Conservation (phyloP, 2,113 vertebrate species). For the Thomomys bottae region DNA sequence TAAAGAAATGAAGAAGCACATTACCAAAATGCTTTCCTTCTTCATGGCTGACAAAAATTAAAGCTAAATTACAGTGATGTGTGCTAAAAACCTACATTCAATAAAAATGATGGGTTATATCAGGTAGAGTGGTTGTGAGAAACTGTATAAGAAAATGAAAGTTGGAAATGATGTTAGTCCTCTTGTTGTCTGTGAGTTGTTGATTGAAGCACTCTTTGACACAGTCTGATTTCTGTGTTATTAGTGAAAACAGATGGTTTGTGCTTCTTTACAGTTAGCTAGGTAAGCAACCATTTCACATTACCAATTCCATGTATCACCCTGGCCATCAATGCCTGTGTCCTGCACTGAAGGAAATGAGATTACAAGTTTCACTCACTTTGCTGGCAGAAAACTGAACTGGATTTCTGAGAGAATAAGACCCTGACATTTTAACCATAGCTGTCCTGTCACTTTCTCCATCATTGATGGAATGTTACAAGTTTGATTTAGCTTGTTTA, state of each 20-base stretch:
- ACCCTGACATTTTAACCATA: neutral
- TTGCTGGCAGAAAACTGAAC: neutral
- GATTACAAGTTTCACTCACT: slow-evolving; percentile 21
- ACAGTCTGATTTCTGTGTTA: slow-evolving; percentile 61
- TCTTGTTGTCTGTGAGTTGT: slow-evolving; percentile 49
- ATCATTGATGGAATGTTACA: neutral
- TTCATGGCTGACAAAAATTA: slow-evolving; percentile 59
- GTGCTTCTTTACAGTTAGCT: slow-evolving; percentile 11
- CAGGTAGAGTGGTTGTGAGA: slow-evolving; percentile 38
- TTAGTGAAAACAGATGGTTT: slow-evolving; percentile 43
- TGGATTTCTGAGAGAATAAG: neutral
- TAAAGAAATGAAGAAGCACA: slow-evolving; percentile 67
- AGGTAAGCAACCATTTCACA: slow-evolving; percentile 43
- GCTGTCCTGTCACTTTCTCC: neutral
- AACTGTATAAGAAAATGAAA: slow-evolving; percentile 44
- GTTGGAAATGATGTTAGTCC: slow-evolving; percentile 58
- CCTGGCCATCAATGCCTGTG: neutral
- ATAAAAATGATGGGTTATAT: slow-evolving; percentile 61
- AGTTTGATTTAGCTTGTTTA: neutral
- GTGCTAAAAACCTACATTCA: slow-evolving; percentile 48
- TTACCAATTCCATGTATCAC: neutral
- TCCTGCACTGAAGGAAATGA: slow-evolving; percentile 34
- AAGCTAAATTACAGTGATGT: slow-evolving; percentile 49
- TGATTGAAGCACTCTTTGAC: slow-evolving; percentile 38
- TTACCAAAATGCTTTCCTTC: slow-evolving; percentile 41